These are phyloP conservation scores for Procavia capensis DNA, from an alignment of 2,113 vertebrate genomes.

Conservation along the genomic window DNA sequence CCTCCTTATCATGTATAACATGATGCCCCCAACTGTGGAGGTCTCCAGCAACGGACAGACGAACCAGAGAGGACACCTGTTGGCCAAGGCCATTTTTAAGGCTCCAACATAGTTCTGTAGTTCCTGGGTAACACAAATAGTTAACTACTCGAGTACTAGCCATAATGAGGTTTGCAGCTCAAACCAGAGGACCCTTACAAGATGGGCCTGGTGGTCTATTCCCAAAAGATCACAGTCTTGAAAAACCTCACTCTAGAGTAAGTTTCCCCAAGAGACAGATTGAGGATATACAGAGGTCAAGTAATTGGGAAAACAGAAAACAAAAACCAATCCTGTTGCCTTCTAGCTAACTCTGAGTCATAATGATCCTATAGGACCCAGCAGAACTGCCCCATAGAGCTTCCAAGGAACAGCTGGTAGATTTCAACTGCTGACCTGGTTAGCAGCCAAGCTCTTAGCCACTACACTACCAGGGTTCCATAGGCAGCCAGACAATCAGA, in stretches of 20 bases:
- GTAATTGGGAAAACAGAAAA: not conserved
- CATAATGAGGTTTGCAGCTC: not conserved
- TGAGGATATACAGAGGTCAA: not conserved
- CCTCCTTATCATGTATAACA: not conserved
- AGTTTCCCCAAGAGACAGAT: not conserved
- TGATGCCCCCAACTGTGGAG: not conserved
- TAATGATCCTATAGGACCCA: no score
- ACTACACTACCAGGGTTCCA: no score
- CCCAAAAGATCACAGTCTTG: not conserved
- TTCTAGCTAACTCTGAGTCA: no score
- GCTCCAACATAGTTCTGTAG: not conserved
- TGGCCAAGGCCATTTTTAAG: not conserved
- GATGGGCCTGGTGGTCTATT: no score
- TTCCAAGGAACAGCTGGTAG: no score
- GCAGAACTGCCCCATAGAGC: no score
- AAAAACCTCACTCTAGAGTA: not conserved
- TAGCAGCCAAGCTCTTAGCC: no score
- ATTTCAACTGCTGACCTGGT: no score
- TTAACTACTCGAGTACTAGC: not conserved
- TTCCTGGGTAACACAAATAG: not conserved
- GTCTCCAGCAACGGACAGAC: accelerated
- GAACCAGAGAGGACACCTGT: not conserved
- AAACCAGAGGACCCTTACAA: not conserved
- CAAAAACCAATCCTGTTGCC: not conserved
- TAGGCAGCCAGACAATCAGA: not conserved